Evolutionary conservation across 2,113 vertebrate genomes (phyloP), one percentile per base, ranked within the genome.

Genomic region (Pelvicachromis taeniatus): DNA sequence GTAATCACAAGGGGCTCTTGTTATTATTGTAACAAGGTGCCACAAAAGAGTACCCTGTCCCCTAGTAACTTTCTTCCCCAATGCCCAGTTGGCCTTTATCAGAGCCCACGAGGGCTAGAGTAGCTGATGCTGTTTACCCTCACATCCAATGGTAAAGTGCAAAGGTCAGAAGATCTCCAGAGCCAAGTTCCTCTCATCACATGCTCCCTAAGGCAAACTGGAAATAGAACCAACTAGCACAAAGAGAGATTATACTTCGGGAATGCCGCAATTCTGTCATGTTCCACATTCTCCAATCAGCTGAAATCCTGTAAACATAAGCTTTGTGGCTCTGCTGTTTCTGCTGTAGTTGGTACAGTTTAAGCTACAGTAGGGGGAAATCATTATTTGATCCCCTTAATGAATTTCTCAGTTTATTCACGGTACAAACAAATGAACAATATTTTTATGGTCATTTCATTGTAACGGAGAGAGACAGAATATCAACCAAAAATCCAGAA

Each of bases 151-250:
- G 50, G 1, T 80, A 84, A 87, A 82, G 85, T 48, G 23, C 75
- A 92, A 90, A 94, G 90, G 87, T 93, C 89, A 87, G 8, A 65
- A 12, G 21, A 83, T 92, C 83, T 35, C 77, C 54, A 17, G 38
- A 84, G 87, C 78, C 33, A 58, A 58, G 8, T 56, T 90, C 52
- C 5, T 82, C 73, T 88, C 89, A 89, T 92, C 80, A 81, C 40
- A 55, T n/a, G 55, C 13, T 23, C 77, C 38, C 61, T 52, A n/a
- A 33, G 54, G 29, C 29, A n/a, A 75, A 86, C 54, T 68, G 75
- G 56, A 33, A 65, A 33, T 65, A 84, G 9, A 17, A 13, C 52
- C 23, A n/a, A 35, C 38, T 54, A 16, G 17, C 50, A 78, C 7
- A 29, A 35, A 48, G 23, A 26, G 0, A 35, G 19, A 63, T 54